Evolutionary conservation across 2,888 invertebrate genomes (phyloP).

Genomic region (Drosophila paracracens): DNA sequence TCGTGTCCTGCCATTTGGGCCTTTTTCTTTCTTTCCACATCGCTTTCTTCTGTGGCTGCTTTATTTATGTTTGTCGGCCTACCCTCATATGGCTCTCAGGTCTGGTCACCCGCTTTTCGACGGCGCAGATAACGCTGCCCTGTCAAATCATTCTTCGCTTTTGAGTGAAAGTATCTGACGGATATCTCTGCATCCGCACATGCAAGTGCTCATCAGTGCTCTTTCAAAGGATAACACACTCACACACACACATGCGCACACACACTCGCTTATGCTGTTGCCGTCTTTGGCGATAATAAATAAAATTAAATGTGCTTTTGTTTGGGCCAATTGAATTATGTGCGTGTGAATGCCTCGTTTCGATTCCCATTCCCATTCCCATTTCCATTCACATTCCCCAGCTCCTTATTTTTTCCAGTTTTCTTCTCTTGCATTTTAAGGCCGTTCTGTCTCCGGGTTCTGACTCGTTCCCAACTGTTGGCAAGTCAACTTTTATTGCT

Average conservation of each 20-base stretch:
- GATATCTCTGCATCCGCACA: slow-evolving; percentile 54
- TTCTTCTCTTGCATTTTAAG: slow-evolving; percentile 38
- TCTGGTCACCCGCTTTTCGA: slow-evolving; percentile 39
- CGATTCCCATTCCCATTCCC: slow-evolving; percentile 18
- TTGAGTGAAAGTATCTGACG: slow-evolving; percentile 75
- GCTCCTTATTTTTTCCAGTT: slow-evolving; percentile 41
- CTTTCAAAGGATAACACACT: slow-evolving; percentile 57
- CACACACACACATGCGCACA: slow-evolving; percentile 12
- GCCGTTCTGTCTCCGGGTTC: slow-evolving; percentile 13
- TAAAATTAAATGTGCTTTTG: slow-evolving; percentile 79
- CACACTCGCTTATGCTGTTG: neutral
- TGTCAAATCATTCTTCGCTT: slow-evolving; percentile 70
- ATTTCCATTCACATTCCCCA: slow-evolving; percentile 10
- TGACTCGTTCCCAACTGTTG: slow-evolving; percentile 29
- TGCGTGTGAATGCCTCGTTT: slow-evolving; percentile 78
- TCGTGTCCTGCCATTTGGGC: slow-evolving; percentile 13
- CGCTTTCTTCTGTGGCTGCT: slow-evolving; percentile 39
- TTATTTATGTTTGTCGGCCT: slow-evolving; percentile 57
- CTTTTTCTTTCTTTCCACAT: slow-evolving; percentile 35
- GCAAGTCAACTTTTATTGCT: slow-evolving; percentile 54
- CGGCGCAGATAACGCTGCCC: slow-evolving; percentile 55
- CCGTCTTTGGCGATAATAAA: slow-evolving; percentile 61
- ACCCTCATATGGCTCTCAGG: slow-evolving; percentile 25
- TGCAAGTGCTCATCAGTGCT: slow-evolving; percentile 53
- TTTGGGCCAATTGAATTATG: slow-evolving; percentile 82